Conservation (phyloP, 2,797 vertebrate genomes). For the Cuniculus paca region DNA sequence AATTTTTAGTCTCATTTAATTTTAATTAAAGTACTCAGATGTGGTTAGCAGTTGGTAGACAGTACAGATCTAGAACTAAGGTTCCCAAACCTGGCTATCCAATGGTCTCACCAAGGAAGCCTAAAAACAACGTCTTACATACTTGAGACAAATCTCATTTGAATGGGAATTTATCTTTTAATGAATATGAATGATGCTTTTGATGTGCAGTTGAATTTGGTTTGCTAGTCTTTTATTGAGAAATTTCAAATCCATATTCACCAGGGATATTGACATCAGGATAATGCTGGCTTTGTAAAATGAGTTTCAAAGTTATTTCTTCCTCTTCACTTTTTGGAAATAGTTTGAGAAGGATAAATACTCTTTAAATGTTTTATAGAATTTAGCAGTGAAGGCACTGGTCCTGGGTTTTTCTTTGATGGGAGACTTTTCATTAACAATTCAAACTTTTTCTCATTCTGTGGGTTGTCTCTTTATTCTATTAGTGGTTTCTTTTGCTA, state of each 20-base stretch:
- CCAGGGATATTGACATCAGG: not conserved
- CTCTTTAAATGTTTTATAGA: not conserved
- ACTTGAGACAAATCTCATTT: not conserved
- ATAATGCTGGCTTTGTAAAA: not conserved
- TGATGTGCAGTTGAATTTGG: not conserved
- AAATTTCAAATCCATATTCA: not conserved
- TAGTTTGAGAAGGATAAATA: not conserved
- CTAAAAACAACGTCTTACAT: not conserved
- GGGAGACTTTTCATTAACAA: not conserved
- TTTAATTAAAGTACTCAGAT: conserved; percentile 33
- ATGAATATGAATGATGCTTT: not conserved
- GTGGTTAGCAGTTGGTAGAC: not conserved
- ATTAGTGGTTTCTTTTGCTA: not conserved
- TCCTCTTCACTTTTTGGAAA: not conserved
- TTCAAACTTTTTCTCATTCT: not conserved
- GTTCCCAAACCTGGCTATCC: not conserved
- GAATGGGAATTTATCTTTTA: not conserved
- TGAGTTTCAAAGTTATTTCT: not conserved
- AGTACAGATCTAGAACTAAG: not conserved
- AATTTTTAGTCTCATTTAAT: conserved; percentile 5
- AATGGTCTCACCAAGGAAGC: not conserved
- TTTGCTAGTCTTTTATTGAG: not conserved
- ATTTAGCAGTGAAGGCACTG: not conserved
- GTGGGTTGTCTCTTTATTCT: not conserved
- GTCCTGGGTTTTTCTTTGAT: not conserved